Conservation (phyloP, 2,113 vertebrate species). For the Malaclemys terrapin region DNA sequence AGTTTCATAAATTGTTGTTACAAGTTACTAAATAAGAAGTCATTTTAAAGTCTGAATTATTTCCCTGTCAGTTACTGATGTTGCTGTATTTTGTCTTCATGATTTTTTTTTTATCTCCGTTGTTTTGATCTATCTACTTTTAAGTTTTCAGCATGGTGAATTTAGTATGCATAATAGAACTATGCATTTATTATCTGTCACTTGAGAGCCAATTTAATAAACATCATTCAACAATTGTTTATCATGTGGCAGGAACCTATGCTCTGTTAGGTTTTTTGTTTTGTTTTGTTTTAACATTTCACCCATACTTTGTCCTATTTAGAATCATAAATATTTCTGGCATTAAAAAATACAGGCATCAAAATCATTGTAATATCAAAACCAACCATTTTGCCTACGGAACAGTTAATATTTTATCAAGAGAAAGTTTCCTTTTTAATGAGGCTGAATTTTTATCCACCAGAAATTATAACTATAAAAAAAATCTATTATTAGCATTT, state of each 20-base stretch:
- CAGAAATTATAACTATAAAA: conserved; percentile 14
- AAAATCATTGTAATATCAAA: conserved; percentile 10
- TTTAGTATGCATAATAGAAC: conserved; percentile 72
- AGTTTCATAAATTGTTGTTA: conserved; percentile 58
- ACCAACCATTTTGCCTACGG: conserved; percentile 37
- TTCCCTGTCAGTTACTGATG: conserved; percentile 53
- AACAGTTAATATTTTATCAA: conserved; percentile 16
- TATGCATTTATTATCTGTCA: conserved; percentile 73
- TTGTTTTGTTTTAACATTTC: conserved; percentile 38
- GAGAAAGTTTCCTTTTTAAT: conserved; percentile 20
- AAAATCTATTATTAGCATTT: background rate
- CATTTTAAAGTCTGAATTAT: conserved; percentile 66
- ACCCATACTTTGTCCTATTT: conserved; percentile 15
- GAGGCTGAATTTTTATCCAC: background rate
- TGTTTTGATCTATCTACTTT: conserved; percentile 77
- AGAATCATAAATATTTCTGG: conserved; percentile 52
- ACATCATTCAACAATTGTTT: conserved; percentile 67
- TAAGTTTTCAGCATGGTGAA: conserved; percentile 67
- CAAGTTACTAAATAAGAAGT: conserved; percentile 56
- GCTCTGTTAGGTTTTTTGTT: conserved; percentile 36
- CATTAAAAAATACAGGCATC: conserved; percentile 11
- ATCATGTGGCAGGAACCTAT: conserved; percentile 58
- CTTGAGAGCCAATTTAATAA: conserved; percentile 75
- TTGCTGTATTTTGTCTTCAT: conserved; percentile 73
- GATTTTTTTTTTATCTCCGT: conserved; percentile 65